Percentiles rank a stretch among this genome's conserved stretches.
These are phyloP conservation scores for Acanthaster planci DNA, from an alignment of 35 echinoderm and acorn worm species.

Conservation along the genomic window DNA sequence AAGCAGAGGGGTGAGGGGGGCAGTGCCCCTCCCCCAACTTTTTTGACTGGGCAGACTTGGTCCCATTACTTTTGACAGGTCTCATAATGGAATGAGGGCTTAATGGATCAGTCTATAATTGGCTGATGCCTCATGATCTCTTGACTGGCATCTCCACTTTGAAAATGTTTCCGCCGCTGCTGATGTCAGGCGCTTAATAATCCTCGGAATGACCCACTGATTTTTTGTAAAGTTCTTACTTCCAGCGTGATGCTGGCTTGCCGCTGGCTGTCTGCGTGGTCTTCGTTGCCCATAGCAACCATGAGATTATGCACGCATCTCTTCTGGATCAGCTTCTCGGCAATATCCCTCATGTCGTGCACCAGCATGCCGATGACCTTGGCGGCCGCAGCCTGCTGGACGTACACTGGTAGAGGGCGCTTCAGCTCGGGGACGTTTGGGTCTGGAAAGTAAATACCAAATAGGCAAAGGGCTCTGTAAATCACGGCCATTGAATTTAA, in stretches of 20 bases:
- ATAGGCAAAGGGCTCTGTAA: no score
- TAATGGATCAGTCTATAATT: no score
- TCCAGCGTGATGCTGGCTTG: slow-evolving; percentile 95
- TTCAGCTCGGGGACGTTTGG: slow-evolving; percentile 92
- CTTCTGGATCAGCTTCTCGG: slow-evolving; percentile 85
- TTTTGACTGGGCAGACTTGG: no score
- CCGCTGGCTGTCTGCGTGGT: slow-evolving; percentile 95
- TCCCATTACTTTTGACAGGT: no score
- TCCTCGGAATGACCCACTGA: not conserved
- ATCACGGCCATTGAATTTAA: no score
- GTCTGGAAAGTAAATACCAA: slow-evolving; percentile 44
- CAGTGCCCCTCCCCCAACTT: no score
- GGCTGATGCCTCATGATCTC: no score
- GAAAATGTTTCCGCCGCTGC: no score
- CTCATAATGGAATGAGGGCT: no score
- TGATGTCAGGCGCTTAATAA: not conserved
- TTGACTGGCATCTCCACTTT: no score
- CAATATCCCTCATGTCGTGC: slow-evolving; percentile 56
- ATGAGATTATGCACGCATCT: slow-evolving; percentile 80
- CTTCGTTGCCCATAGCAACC: slow-evolving; percentile 94
- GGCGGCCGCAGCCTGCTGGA: slow-evolving; percentile 91
- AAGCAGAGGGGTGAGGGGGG: no score
- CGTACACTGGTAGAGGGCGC: slow-evolving; percentile 90
- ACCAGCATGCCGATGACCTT: slow-evolving; percentile 90
- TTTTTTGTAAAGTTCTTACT: slow-evolving; percentile 11